Evolutionary conservation across 2,113 vertebrate genomes (phyloP).

Genomic region (Peromyscus leucopus): DNA sequence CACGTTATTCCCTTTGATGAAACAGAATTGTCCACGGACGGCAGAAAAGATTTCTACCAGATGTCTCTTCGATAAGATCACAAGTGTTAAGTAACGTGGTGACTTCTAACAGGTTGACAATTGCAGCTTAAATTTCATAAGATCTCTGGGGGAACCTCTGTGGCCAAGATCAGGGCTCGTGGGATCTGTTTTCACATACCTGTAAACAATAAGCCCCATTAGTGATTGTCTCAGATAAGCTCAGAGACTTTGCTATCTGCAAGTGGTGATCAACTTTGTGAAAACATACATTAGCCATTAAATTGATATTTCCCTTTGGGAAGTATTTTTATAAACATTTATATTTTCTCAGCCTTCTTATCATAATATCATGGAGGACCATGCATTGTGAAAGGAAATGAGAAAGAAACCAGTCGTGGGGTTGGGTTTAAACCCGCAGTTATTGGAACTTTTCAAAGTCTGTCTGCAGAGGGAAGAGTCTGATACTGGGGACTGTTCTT

Average conservation of each 20-base stretch:
- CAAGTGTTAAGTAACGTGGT: slow-evolving; percentile 79
- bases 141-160: slow-evolving; percentile 61
- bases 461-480: neutral
- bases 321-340: slow-evolving; percentile 74
- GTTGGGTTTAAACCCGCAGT: neutral
- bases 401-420: neutral
- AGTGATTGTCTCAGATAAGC: slow-evolving; percentile 29
- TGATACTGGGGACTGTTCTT: neutral
- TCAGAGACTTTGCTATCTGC: slow-evolving; percentile 66
- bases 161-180: slow-evolving; percentile 69
- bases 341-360: slow-evolving; percentile 67
- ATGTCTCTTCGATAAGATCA: slow-evolving; percentile 79
- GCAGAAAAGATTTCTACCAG: slow-evolving; percentile 76
- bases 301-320: slow-evolving; percentile 77
- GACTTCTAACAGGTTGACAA: slow-evolving; percentile 79
- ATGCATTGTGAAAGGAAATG: slow-evolving; percentile 27
- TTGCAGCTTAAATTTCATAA: slow-evolving; percentile 76
- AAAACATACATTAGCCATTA: slow-evolving; percentile 76
- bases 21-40: slow-evolving; percentile 66
- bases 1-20: slow-evolving; percentile 69
- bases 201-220: slow-evolving; percentile 63
- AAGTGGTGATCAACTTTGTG: slow-evolving; percentile 68
- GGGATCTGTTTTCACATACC: slow-evolving; percentile 67
- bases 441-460: neutral
- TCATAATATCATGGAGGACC: slow-evolving; percentile 60